Percentiles rank a stretch among this genome's conserved stretches.
phyloP scores from a whole-genome alignment of 2,113 vertebrate species.

The Rhombomys opimus region DNA sequence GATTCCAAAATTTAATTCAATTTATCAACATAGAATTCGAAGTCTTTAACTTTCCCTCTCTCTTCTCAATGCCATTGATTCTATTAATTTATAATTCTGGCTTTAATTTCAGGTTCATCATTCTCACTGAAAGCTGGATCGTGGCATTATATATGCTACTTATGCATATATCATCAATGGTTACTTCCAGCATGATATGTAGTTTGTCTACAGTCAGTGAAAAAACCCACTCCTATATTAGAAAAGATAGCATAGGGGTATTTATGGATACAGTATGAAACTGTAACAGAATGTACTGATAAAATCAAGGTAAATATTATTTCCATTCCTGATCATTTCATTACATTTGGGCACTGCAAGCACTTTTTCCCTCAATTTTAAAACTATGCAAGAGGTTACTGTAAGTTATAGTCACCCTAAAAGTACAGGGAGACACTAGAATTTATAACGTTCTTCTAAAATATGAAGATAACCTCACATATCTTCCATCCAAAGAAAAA shows the following conservation, averaged over 20 bases:
- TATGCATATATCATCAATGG: no score
- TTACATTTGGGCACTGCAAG: background rate
- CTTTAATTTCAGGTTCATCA: background rate
- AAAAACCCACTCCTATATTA: background rate
- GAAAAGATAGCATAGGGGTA: background rate
- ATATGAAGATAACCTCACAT: background rate
- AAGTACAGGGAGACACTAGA: background rate
- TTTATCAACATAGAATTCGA: background rate
- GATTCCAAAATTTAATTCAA: background rate
- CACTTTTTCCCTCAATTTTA: background rate
- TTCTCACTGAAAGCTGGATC: background rate
- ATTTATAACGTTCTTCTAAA: background rate
- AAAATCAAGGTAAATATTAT: background rate
- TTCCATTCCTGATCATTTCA: background rate
- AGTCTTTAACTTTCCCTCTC: background rate
- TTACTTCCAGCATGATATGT: background rate
- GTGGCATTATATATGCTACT: background rate
- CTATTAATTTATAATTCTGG: background rate
- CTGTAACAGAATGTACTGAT: background rate
- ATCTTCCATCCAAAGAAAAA: background rate
- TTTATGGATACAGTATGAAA: background rate
- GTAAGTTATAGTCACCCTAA: background rate
- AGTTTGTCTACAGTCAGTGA: background rate
- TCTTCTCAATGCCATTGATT: background rate
- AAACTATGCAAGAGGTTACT: background rate